These are phyloP conservation scores for Drosophila obscura DNA, from an alignment of 1,140 invertebrate species.

Conservation along the genomic window DNA sequence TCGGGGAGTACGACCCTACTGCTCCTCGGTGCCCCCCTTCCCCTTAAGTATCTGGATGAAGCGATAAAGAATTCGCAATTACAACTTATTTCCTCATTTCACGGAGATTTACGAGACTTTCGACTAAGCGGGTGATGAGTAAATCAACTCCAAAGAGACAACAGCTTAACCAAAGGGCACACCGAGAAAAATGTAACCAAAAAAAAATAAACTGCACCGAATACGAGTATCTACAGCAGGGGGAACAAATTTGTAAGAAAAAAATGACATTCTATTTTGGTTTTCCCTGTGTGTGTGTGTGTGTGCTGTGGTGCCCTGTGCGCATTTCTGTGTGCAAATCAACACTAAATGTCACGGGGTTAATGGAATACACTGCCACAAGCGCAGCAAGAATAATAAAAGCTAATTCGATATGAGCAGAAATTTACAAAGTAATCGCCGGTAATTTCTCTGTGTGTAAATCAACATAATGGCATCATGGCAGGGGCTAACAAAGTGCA, in stretches of 20 bases:
- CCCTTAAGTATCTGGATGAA: slow-evolving; percentile 23
- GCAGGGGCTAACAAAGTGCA: slow-evolving; percentile 23
- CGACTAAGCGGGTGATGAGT: slow-evolving; percentile 37
- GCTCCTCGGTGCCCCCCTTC: too few relatives aligned
- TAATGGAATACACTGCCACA: too few relatives aligned
- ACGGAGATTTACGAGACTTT: slow-evolving; percentile 36
- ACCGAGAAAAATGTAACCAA: slow-evolving; percentile 7
- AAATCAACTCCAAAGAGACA: slow-evolving; percentile 30
- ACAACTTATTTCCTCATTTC: slow-evolving; percentile 46
- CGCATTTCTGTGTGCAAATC: slow-evolving; percentile 23
- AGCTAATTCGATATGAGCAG: too few relatives aligned
- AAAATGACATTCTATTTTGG: slow-evolving; percentile 8
- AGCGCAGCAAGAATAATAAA: too few relatives aligned
- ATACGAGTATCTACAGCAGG: background rate
- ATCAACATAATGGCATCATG: slow-evolving; percentile 15
- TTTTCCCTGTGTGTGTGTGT: too few relatives aligned
- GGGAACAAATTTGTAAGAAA: background rate
- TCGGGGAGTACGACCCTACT: too few relatives aligned
- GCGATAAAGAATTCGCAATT: slow-evolving; percentile 46
- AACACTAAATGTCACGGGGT: slow-evolving; percentile 26
- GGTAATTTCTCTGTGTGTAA: slow-evolving; percentile 24
- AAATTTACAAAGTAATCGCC: too few relatives aligned
- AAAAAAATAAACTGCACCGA: background rate
- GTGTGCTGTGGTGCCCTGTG: background rate
- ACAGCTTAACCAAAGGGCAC: slow-evolving; percentile 22